Evolutionary conservation across 2,797 vertebrate species (phyloP).

Genomic region (Orestias chungarensis): DNA sequence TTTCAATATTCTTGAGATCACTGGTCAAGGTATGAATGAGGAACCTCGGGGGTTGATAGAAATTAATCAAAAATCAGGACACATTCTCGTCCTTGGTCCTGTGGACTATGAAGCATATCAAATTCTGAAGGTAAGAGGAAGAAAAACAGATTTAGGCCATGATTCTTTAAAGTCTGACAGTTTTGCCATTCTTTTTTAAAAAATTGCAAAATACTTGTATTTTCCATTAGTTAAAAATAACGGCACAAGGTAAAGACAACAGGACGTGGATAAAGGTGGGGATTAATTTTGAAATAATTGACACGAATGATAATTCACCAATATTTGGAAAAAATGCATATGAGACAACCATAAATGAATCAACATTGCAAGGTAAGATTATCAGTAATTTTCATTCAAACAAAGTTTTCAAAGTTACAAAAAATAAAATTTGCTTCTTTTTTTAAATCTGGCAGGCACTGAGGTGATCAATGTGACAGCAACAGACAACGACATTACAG

Average conservation of each 20-base stretch:
- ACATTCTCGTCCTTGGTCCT: slow-evolving; percentile 41
- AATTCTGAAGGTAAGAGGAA: slow-evolving; percentile 46
- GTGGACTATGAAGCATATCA: slow-evolving; percentile 64
- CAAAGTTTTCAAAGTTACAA: background rate
- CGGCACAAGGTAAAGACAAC: slow-evolving; percentile 32
- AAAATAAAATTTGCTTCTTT: background rate
- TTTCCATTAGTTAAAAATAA: slow-evolving; percentile 63
- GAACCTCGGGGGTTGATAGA: slow-evolving; percentile 57
- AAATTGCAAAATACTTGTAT: background rate
- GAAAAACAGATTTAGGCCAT: background rate
- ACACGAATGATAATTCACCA: slow-evolving; percentile 77
- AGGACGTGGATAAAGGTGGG: slow-evolving; percentile 57
- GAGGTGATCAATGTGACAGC: slow-evolving; percentile 38
- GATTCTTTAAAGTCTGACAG: background rate
- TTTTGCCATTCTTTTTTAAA: background rate
- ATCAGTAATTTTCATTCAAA: background rate
- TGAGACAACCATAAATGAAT: slow-evolving; percentile 54
- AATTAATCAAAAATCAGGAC: slow-evolving; percentile 49
- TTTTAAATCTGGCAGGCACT: slow-evolving; percentile 46
- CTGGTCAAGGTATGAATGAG: slow-evolving; percentile 60
- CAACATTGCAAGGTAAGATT: slow-evolving; percentile 67
- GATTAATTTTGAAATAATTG: slow-evolving; percentile 65
- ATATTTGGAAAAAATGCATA: slow-evolving; percentile 35
- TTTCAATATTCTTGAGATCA: slow-evolving; percentile 19
- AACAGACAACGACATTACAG: slow-evolving; percentile 43